These are phyloP conservation scores for Leptatherina wallacei DNA, from an alignment of 2,797 vertebrate species.

Conservation along the genomic window DNA sequence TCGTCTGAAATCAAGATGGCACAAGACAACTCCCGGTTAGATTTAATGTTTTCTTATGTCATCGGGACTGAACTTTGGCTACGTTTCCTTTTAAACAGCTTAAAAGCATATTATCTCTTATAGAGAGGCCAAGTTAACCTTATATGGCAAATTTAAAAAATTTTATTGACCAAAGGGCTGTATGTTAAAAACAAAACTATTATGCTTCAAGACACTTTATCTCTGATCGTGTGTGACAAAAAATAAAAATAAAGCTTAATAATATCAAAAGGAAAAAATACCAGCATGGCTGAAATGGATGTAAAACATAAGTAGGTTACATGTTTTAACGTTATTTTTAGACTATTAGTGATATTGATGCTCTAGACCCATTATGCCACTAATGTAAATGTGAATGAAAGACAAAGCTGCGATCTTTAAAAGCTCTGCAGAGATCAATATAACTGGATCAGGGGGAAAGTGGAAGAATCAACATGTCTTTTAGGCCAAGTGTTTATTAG, in stretches of 20 bases:
- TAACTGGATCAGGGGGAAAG: background rate
- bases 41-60: background rate
- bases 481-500: background rate
- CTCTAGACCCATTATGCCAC: background rate
- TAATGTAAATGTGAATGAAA: background rate
- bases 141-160: too few relatives aligned
- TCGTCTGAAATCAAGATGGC: constrained; percentile 84
- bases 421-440: background rate
- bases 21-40: constrained; percentile 28
- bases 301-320: background rate
- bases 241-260: background rate
- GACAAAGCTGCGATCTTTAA: background rate
- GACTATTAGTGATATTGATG: background rate
- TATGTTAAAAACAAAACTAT: background rate
- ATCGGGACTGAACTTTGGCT: background rate
- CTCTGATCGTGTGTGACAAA: background rate
- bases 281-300: background rate
- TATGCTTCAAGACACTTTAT: background rate
- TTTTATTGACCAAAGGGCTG: background rate
- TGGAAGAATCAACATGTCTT: background rate
- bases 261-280: too few relatives aligned
- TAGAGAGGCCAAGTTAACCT: background rate
- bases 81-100: background rate
- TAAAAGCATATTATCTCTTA: background rate
- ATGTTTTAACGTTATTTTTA: background rate